phyloP scores from a whole-genome alignment of 2,113 vertebrate species.

The Lepidothrix coronata region DNA sequence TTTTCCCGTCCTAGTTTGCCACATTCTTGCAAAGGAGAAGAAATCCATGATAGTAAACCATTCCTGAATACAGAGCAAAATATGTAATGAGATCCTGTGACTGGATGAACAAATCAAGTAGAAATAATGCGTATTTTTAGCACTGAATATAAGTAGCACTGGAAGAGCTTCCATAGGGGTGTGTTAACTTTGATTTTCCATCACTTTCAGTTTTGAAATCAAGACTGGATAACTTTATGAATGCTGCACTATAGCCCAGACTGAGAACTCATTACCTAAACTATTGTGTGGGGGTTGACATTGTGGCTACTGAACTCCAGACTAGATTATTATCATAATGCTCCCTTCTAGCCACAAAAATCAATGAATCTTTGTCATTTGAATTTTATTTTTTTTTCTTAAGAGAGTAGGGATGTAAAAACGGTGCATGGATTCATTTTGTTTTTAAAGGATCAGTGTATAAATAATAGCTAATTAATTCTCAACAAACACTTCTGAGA shows the following conservation, averaged over 20 bases:
- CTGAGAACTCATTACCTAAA: background rate
- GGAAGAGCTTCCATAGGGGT: background rate
- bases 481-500: background rate
- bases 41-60: background rate
- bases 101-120: background rate
- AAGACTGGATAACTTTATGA: background rate
- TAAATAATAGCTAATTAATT: slow-evolving; percentile 7
- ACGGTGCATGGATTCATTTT: background rate
- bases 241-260: background rate
- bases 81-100: background rate
- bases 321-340: background rate
- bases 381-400: background rate
- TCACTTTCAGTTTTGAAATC: background rate
- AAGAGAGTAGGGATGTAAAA: background rate
- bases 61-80: background rate
- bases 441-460: background rate
- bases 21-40: background rate
- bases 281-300: background rate
- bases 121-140: background rate
- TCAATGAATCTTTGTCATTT: background rate
- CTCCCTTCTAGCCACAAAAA: background rate
- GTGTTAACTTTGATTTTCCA: background rate
- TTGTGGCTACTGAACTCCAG: background rate
- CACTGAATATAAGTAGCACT: background rate
- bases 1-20: background rate